Evolutionary conservation across 2,888 invertebrate species (phyloP), one percentile per base, ranked within the genome.

Genomic region (Drosophila atripex): DNA sequence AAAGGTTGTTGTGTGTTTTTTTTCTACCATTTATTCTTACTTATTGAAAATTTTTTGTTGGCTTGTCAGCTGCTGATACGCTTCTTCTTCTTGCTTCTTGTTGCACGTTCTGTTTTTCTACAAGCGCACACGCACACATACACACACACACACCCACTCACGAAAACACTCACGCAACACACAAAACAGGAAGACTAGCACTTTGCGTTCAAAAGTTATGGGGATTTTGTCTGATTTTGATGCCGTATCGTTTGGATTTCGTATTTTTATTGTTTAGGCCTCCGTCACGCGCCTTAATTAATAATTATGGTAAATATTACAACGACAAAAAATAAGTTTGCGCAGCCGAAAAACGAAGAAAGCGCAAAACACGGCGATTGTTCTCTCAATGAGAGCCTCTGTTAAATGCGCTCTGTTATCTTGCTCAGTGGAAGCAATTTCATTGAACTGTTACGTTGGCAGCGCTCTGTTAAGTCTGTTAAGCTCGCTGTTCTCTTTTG

Each of bases 301-400:
- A 56, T 61, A 73, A 63, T 80, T 73, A 71, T 80, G 56, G 76
- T 57, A 73, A 82, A 80, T 76, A 61, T 59, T 70, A 66, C 76
- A 86, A 77, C 73, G 74, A 76, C 68, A 76, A 86, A 69, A 82
- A 69, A 80, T 58, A 72, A 74, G 55, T 70, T 75, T 75, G 80
- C 75, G 75, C 74, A 75, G 78, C 58, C 55, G 63, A 72, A 76
- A 76, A 73, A 69, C 78, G 65, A 78, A 85, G 68, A 77, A 77
- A 77, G 65, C 78, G 73, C 75, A 76, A 71, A 39, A 39, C 39
- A 86, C 71, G 59, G 55, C 77, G 72, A 63, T 63, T 28, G 49
- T 49, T 69, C 58, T 41, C 39, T 41, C 16, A n/a, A 8, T 16
- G 39, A 39, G 39, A 39, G 39, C 16, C 35, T 41, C 39, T 41